phyloP scores from a whole-genome alignment of 2,888 invertebrate genomes.

The Priocnemis perturbator region DNA sequence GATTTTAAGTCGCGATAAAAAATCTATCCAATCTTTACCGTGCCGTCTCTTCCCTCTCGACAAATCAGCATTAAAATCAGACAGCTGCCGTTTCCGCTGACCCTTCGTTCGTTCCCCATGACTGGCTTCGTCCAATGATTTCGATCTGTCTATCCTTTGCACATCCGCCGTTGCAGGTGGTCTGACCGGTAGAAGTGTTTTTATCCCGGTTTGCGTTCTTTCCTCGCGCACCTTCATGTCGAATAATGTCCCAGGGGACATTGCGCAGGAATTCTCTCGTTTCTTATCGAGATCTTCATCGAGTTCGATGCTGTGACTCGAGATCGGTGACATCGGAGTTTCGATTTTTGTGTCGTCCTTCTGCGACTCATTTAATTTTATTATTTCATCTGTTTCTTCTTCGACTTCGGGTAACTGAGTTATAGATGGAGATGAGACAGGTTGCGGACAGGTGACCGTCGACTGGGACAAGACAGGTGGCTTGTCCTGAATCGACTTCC shows the following conservation, averaged over 20 bases:
- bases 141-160: constrained; percentile 60
- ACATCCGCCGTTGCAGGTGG: constrained; percentile 46
- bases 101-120: constrained; percentile 57
- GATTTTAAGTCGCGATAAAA: not conserved
- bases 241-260: constrained; percentile 70
- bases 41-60: constrained; percentile 61
- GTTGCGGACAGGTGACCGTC: constrained; percentile 25
- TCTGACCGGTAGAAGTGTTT: constrained; percentile 76
- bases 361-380: constrained; percentile 45
- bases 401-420: constrained; percentile 44
- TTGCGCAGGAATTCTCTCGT: constrained; percentile 62
- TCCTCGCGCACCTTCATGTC: constrained; percentile 72
- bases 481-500: constrained; percentile 49
- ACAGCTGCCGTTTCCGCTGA: constrained; percentile 63
- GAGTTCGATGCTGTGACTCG: constrained; percentile 56
- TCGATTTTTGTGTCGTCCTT: constrained; percentile 63
- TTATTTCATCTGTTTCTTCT: constrained; percentile 46
- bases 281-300: constrained; percentile 60
- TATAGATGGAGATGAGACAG: constrained; percentile 37
- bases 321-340: constrained; percentile 54
- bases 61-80: constrained; percentile 62
- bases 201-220: constrained; percentile 75
- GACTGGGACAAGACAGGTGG: constrained; percentile 28
- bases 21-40: constrained; percentile 46
- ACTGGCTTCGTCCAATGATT: constrained; percentile 60